A percentile compares a stretch with the other conserved stretches of the same genome.
phyloP scores from a whole-genome alignment of 2,888 invertebrate species.

The Eudemis profundana region DNA sequence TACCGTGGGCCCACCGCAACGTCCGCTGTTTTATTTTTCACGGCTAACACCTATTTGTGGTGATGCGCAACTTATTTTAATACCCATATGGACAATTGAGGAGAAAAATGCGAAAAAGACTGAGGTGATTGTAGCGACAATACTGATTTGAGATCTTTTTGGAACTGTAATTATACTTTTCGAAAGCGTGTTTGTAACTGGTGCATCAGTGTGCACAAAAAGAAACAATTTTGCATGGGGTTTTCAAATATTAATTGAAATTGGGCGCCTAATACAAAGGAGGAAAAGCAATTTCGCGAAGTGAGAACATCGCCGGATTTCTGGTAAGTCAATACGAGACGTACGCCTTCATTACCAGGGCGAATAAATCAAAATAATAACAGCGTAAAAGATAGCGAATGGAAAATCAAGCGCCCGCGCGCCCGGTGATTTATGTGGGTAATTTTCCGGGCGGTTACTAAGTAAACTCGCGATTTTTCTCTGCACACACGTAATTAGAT shows the following conservation, averaged over 20 bases:
- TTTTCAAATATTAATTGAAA: constrained; percentile 34
- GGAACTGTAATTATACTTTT: not conserved
- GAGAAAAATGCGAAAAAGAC: constrained; percentile 3
- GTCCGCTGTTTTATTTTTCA: constrained; percentile 68
- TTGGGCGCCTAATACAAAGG: constrained; percentile 27
- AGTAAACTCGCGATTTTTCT: constrained; percentile 83
- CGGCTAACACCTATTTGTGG: constrained; percentile 76
- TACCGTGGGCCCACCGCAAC: constrained; percentile 62
- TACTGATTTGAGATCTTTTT: not conserved
- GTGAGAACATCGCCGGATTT: constrained; percentile 70
- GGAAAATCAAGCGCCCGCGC: constrained; percentile 78
- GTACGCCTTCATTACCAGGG: constrained; percentile 81
- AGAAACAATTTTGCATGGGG: too few relatives aligned
- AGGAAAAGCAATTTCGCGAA: constrained; percentile 61
- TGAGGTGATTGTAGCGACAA: not conserved
- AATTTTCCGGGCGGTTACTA: constrained; percentile 83
- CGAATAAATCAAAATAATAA: constrained; percentile 85
- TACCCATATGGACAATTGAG: constrained; percentile 58
- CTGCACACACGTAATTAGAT: constrained; percentile 83
- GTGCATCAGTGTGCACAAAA: not conserved
- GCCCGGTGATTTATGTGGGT: constrained; percentile 79
- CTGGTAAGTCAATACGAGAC: constrained; percentile 76
- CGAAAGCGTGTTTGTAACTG: not conserved
- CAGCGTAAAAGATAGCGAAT: constrained; percentile 82
- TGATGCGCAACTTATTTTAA: constrained; percentile 67